Conservation (phyloP, 2,797 vertebrate genomes). For the Limnodromus scolopaceus region DNA sequence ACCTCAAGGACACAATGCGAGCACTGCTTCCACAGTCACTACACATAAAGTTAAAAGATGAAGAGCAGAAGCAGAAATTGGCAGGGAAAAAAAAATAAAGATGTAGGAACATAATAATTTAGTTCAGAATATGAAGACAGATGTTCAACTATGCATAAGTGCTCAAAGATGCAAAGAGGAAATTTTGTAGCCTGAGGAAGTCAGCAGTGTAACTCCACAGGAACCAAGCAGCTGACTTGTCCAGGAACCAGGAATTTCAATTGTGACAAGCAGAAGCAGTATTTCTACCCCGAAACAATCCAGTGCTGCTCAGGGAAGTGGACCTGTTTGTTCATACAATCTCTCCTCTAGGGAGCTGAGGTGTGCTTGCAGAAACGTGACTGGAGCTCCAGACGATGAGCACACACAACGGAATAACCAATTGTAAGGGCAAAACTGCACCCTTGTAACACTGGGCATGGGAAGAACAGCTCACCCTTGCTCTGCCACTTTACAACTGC, state of each 20-base stretch:
- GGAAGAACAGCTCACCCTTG: background rate
- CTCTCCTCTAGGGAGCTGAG: background rate
- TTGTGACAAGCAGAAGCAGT: background rate
- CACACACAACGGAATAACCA: fast-evolving
- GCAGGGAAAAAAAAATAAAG: background rate
- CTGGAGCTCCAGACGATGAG: background rate
- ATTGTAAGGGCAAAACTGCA: background rate
- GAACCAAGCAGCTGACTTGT: background rate
- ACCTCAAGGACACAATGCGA: fast-evolving
- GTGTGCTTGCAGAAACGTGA: background rate
- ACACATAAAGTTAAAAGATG: background rate
- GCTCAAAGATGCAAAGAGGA: background rate
- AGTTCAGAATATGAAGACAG: background rate
- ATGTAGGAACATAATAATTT: background rate
- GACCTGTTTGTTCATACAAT: background rate
- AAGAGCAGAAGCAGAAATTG: background rate
- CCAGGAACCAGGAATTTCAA: background rate
- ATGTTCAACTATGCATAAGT: background rate
- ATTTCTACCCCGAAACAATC: background rate
- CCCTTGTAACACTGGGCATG: background rate
- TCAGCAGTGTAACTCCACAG: background rate
- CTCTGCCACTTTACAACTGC: background rate
- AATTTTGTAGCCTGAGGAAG: background rate
- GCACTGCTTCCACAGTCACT: background rate
- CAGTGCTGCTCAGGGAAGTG: fast-evolving